Evolutionary conservation across 2,113 vertebrate genomes (phyloP).

Genomic region (Thunnus thynnus): DNA sequence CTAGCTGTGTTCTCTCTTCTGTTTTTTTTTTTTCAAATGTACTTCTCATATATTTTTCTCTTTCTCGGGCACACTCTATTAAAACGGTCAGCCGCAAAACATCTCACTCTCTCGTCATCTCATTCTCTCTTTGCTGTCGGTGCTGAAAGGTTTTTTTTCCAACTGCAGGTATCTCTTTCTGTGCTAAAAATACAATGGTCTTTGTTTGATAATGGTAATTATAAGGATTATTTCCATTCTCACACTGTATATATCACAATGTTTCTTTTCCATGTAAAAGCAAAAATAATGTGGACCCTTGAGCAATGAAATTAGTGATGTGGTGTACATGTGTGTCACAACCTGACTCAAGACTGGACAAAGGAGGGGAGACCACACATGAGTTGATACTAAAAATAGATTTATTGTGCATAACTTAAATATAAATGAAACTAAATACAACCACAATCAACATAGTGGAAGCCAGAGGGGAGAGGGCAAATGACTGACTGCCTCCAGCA

Average conservation of each 20-base stretch:
- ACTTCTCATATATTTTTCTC: constrained; percentile 38
- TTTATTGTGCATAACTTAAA: no score
- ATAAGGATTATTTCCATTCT: background rate
- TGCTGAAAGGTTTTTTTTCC: background rate
- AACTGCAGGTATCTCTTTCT: background rate
- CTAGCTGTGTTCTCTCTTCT: constrained; percentile 18
- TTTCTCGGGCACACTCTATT: constrained; percentile 33
- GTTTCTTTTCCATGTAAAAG: background rate
- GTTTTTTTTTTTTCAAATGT: constrained; percentile 13
- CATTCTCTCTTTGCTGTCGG: constrained; percentile 8
- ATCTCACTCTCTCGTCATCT: background rate
- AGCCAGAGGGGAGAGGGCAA: no score
- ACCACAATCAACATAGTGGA: no score
- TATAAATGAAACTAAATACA: no score
- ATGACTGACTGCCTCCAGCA: no score
- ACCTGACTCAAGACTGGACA: no score
- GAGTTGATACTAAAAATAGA: no score
- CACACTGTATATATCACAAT: background rate
- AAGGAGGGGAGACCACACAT: no score
- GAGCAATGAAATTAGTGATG: no score
- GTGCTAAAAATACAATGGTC: constrained; percentile 78
- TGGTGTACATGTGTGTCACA: no score
- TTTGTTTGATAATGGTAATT: background rate
- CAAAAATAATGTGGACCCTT: background rate
- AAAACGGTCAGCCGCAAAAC: constrained; percentile 13